Conservation (phyloP, 2,113 vertebrate species). For the Engystomops pustulosus region DNA sequence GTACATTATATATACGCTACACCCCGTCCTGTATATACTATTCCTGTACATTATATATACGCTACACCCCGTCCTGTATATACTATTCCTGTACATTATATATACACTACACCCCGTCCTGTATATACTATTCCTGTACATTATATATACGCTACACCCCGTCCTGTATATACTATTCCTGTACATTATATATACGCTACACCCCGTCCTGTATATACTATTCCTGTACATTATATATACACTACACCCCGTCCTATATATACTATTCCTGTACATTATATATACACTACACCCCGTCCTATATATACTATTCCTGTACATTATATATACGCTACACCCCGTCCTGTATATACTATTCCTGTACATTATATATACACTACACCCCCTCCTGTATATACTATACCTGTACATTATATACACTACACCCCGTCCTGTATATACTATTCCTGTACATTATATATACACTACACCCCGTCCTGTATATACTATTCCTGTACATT, state of each 20-base stretch:
- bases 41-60: neutral
- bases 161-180: neutral
- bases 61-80: neutral
- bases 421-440: neutral
- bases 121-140: neutral
- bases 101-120: neutral
- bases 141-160: neutral
- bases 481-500: neutral
- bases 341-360: neutral
- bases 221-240: neutral
- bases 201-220: neutral
- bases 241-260: neutral
- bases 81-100: neutral
- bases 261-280: neutral
- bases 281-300: neutral
- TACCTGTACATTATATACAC: neutral
- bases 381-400: neutral
- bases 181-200: neutral
- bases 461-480: no score
- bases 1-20: neutral
- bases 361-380: neutral
- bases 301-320: neutral
- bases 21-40: neutral
- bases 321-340: neutral
- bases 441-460: conserved; percentile 11